Base-by-base conservation (phyloP, 2,113 vertebrate species). In the Plotosus lineatus region DNA sequence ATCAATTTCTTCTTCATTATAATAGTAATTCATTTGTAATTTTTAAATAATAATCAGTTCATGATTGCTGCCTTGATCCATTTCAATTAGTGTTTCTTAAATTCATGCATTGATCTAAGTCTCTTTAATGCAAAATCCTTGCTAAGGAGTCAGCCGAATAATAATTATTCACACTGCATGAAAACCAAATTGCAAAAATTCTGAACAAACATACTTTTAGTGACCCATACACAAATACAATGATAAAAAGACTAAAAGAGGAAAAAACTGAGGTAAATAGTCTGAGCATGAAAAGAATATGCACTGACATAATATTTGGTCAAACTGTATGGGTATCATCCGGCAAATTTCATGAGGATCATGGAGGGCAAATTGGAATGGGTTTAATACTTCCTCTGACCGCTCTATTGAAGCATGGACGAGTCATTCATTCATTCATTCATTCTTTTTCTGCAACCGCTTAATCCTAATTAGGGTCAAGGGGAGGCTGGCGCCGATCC, bases 251-350 rank as follows among this genome's bases (percentile, higher is more conserved):
- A 58, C 14, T 65, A n/a, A 3, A 36, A 33, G 33, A 48, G 23
- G 55, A 74, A 33, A 56, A 38, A 53, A 75, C 44, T 42, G 36
- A 31, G 69, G 38, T 36, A 50, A n/a, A 17, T 77, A 42, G 51
- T 19, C 12, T 73, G 44, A 65, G 17, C 23, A 31, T 21, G 44
- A 84, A 40, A 71, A 10, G 15, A 56, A 79, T 56, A 75, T 76
- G 46, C 36, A 48, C 58, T 84, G 36, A 14, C 72, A 84, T 73
- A 84, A 84, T 82, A 75, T 84, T 84, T 78, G 68, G 14, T 46
- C 51, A 78, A 28, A 75, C 48, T 50, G 28, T 42, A 58, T 53
- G 83, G 78, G 68, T 44, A 53, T 68, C n/a, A n/a, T n/a, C n/a
- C n/a, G n/a, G n/a, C n/a, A 81, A 81, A 84, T 42, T 75, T 50